Conservation (phyloP, 2,888 invertebrate genomes). For the Seira ritae region DNA sequence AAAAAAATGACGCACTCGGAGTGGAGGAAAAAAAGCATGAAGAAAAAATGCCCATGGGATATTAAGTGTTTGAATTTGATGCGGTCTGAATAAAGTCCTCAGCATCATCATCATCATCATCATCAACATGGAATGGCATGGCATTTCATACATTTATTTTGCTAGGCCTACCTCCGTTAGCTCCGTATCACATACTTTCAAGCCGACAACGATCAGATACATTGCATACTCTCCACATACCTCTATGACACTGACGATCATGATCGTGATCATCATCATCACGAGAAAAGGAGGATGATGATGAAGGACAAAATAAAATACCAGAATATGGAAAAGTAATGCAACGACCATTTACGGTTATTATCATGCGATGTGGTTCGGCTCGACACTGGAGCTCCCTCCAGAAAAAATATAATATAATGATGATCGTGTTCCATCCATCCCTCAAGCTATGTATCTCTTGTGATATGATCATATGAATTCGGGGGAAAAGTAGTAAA, state of each 20-base stretch:
- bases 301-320: neutral
- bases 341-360: neutral
- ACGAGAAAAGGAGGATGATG: neutral
- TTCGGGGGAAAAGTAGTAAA: too few relatives aligned
- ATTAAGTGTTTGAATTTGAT: constrained; percentile 58
- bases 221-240: too few relatives aligned
- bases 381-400: neutral
- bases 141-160: neutral
- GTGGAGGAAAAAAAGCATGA: constrained; percentile 6
- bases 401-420: neutral
- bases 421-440: neutral
- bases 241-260: neutral
- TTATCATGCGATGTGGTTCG: neutral
- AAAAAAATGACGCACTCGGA: neutral
- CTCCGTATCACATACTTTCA: neutral
- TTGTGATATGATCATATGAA: neutral
- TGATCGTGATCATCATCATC: neutral
- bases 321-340: neutral
- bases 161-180: too few relatives aligned
- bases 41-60: constrained; percentile 59
- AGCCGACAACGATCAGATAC: neutral
- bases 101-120: too few relatives aligned
- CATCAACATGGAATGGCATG: too few relatives aligned
- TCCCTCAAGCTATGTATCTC: neutral
- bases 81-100: constrained; percentile 57